These are phyloP conservation scores for Mirza zaza DNA, from an alignment of 2,113 vertebrate genomes.

Conservation along the genomic window DNA sequence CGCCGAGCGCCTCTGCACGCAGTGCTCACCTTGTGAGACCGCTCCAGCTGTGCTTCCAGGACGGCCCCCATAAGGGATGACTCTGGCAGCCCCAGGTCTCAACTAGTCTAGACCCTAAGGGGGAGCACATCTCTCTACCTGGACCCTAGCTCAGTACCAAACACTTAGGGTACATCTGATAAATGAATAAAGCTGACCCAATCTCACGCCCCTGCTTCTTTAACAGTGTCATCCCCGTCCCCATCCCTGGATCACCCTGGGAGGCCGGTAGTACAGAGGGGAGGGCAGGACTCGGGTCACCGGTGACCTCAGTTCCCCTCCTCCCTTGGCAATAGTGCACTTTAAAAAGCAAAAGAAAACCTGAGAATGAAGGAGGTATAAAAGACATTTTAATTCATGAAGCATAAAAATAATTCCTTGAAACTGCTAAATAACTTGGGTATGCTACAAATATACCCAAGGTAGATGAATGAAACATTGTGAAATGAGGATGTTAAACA, in stretches of 20 bases:
- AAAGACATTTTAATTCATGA: not conserved
- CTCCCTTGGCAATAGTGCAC: not conserved
- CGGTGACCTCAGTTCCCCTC: not conserved
- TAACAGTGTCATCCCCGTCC: fast-evolving
- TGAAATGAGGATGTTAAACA: not conserved
- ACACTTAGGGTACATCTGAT: not conserved
- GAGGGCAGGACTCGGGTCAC: not conserved
- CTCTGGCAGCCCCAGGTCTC: no score
- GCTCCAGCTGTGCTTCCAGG: no score
- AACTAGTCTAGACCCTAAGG: not conserved
- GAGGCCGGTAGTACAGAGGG: not conserved
- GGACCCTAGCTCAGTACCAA: not conserved
- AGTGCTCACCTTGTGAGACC: no score
- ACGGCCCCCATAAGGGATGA: no score
- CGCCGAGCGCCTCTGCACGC: no score
- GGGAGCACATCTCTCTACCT: not conserved
- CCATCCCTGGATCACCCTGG: not conserved
- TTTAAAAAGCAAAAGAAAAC: not conserved
- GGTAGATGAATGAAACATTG: not conserved
- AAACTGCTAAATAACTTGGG: not conserved
- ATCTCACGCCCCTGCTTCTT: not conserved
- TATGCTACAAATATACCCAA: not conserved
- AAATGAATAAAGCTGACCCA: not conserved
- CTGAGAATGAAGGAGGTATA: not conserved
- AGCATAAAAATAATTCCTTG: not conserved